Conservation (phyloP, 2,797 vertebrate species). For the Perodicticus potto region DNA sequence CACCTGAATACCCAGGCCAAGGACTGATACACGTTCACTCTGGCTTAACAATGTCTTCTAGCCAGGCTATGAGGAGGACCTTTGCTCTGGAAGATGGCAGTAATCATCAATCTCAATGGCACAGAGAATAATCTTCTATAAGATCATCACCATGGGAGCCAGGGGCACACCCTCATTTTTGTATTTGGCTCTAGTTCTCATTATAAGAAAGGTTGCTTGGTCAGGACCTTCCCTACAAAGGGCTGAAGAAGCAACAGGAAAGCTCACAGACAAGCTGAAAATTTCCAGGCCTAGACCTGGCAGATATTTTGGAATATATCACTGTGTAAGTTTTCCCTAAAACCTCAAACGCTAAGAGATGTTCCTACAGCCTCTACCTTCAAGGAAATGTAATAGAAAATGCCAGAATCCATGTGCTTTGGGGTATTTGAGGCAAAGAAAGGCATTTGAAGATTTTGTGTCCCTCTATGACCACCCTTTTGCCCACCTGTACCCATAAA, state of each 20-base stretch:
- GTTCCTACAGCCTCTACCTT: background rate
- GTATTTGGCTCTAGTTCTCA: background rate
- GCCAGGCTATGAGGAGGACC: background rate
- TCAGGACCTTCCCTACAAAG: background rate
- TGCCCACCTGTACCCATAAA: background rate
- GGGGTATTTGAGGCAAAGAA: constrained; percentile 77
- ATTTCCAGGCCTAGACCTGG: background rate
- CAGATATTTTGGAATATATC: background rate
- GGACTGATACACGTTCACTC: background rate
- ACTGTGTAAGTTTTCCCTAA: constrained; percentile 59
- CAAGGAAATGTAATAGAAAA: constrained; percentile 67
- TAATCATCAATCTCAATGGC: constrained; percentile 41
- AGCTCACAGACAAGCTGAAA: constrained; percentile 12
- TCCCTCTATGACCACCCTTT: background rate
- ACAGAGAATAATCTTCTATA: background rate
- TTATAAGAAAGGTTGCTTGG: background rate
- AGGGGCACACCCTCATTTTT: background rate
- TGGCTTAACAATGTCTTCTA: background rate
- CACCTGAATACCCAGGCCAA: background rate
- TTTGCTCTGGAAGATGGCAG: background rate
- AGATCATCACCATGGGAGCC: background rate
- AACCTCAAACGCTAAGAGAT: background rate
- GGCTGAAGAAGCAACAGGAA: background rate
- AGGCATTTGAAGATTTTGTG: constrained; percentile 65
- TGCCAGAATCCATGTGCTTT: constrained; percentile 78